Percentiles rank a stretch among this genome's conserved stretches.
These are phyloP conservation scores for Sardinella longiceps DNA, from an alignment of 2,797 vertebrate species.

Conservation along the genomic window DNA sequence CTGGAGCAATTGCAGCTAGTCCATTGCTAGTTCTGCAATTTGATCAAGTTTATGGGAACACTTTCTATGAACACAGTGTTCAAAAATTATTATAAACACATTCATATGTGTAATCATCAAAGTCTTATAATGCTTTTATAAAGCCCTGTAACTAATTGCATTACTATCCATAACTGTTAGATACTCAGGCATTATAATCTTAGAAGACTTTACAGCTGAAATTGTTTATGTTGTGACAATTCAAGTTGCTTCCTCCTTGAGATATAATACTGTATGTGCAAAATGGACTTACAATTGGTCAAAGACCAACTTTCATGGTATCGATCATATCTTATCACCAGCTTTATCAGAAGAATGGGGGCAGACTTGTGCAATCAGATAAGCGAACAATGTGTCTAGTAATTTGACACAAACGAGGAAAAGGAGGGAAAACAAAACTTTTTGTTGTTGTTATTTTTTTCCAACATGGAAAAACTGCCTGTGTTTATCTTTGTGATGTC, in stretches of 20 bases:
- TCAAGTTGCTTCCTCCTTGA: not conserved
- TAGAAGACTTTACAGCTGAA: too few relatives aligned
- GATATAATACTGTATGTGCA: not conserved
- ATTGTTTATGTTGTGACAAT: not conserved
- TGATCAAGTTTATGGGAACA: too few relatives aligned
- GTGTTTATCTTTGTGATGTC: not conserved
- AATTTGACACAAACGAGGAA: not conserved
- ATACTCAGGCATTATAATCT: too few relatives aligned
- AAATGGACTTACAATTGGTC: not conserved
- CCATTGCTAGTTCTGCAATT: too few relatives aligned
- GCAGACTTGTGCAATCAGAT: not conserved
- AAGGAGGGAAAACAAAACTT: not conserved
- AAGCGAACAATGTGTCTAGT: constrained; percentile 8
- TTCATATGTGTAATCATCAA: too few relatives aligned
- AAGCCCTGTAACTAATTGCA: too few relatives aligned
- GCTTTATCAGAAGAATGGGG: constrained; percentile 1
- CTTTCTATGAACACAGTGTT: too few relatives aligned
- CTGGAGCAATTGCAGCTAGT: too few relatives aligned
- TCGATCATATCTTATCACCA: not conserved
- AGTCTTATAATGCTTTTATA: too few relatives aligned
- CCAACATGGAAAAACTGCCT: not conserved
- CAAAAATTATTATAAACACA: too few relatives aligned
- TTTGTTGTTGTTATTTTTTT: not conserved
- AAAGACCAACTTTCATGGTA: not conserved
- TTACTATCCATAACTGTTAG: too few relatives aligned